Evolutionary conservation across 1,140 invertebrate genomes (phyloP).

Genomic region (Oreohelix idahoensis): DNA sequence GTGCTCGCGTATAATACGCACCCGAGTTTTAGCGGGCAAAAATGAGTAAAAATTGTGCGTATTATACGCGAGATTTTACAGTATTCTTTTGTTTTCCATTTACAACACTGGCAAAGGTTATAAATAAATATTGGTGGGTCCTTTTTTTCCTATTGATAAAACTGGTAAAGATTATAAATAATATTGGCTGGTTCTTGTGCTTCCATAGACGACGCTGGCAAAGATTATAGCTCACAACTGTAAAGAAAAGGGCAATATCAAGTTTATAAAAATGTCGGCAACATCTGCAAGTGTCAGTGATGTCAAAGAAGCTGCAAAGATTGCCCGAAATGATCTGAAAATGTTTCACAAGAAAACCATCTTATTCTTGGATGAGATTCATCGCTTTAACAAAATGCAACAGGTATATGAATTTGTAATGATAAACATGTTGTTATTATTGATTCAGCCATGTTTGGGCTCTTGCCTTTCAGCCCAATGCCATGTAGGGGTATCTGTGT

Average conservation of each 20-base stretch:
- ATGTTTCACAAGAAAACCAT: constrained; percentile 80
- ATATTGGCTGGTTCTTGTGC: not conserved
- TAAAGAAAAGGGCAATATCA: constrained; percentile 71
- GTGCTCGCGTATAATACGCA: too few species aligned
- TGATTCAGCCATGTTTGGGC: too few species aligned
- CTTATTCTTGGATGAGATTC: constrained; percentile 91
- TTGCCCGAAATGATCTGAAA: constrained; percentile 83
- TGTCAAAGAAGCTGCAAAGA: constrained; percentile 82
- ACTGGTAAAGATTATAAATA: not conserved
- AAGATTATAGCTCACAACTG: constrained; percentile 83
- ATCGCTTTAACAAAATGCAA: constrained; percentile 88
- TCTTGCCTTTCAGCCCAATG: too few species aligned
- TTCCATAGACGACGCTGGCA: constrained; percentile 81
- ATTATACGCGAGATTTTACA: too few species aligned
- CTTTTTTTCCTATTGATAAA: not conserved
- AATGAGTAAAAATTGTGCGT: too few species aligned
- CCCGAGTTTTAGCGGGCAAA: too few species aligned
- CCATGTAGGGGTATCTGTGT: too few species aligned
- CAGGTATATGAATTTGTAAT: constrained; percentile 72
- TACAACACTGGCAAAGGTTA: too few species aligned
- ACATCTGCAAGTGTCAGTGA: constrained; percentile 83
- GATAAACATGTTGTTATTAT: too few species aligned
- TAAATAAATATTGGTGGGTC: not conserved
- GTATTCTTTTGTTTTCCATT: too few species aligned
- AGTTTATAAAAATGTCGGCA: constrained; percentile 85